These are phyloP conservation scores for Holothuria leucospilota DNA, from an alignment of 53 echinoderm and acorn worm genomes.

Conservation along the genomic window DNA sequence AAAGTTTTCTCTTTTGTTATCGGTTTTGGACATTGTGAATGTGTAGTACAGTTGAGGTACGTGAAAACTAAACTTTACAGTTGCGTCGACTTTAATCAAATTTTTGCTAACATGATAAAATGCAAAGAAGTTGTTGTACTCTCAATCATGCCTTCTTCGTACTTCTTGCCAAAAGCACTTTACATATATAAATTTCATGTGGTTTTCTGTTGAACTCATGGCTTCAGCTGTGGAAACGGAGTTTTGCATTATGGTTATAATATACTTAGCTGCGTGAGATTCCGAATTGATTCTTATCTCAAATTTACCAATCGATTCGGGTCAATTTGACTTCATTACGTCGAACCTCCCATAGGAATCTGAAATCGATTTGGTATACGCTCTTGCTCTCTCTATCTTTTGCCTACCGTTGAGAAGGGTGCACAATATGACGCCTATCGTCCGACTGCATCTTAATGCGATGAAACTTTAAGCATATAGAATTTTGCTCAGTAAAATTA, in stretches of 20 bases:
- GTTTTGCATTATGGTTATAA: conserved; percentile 29
- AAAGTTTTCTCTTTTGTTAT: too few species aligned
- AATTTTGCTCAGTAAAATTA: background rate
- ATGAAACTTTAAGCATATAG: conserved; percentile 10
- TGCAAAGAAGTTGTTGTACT: too few species aligned
- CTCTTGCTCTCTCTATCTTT: conserved; percentile 5
- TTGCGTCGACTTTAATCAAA: too few species aligned
- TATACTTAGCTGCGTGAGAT: conserved; percentile 40
- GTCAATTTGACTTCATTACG: conserved; percentile 48
- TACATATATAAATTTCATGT: too few species aligned
- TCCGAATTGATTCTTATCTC: conserved; percentile 36
- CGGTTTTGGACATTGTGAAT: too few species aligned
- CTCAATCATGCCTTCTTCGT: too few species aligned
- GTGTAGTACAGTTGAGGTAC: too few species aligned
- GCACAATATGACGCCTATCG: conserved; percentile 31
- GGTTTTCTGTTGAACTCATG: too few species aligned
- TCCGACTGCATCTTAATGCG: background rate
- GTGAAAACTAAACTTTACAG: too few species aligned
- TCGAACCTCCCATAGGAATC: conserved; percentile 32
- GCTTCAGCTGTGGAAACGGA: too few species aligned
- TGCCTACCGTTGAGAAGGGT: conserved; percentile 35
- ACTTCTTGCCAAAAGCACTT: too few species aligned
- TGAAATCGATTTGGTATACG: conserved; percentile 14
- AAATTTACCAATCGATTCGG: conserved; percentile 45
- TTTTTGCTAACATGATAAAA: too few species aligned